Base-by-base conservation (phyloP, 1,140 invertebrate species). In the Holcopasites calliopsidis region DNA sequence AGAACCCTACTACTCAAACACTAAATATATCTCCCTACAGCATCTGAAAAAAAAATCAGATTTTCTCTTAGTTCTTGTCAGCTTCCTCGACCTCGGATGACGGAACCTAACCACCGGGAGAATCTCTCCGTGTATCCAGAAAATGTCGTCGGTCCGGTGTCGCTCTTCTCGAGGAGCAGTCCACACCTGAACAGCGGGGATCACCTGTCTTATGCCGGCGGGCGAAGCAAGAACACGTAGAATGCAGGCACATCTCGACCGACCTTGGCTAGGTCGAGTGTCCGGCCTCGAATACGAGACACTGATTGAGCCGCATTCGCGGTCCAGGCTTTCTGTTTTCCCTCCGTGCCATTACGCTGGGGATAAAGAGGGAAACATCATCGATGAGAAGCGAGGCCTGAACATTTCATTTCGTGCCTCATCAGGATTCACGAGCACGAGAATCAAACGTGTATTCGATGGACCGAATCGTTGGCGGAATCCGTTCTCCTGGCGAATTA, bases 181-280 rank as follows among this genome's bases (percentile, higher is more conserved):
- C 61, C 35, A 76, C 70, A 74, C 75, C 72, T 76, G 60, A 81
- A 77, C 78, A 73, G 75, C 52, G 84, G 79, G 78, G 77, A 89
- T 90, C 86, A 87, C 85, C 87, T 88, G 87, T 62, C 72, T 77
- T 72, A 68, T 65, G 66, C 52, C 68, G 50, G 44, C 73, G 78
- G 84, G 87, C 88, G 88, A 87, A 69, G 80, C 88, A 91, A 91
- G 89, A 91, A 91, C 88, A 90, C 71, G 90, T 90, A 90, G 90
- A 91, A 90, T 91, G 90, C 87, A 85, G 82, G 86, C 82, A 80
- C 82, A 79, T 84, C 69, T 83, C 55, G 82, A 64, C 57, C 87
- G 90, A 90, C 89, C 90, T 91, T 91, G 89, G 85, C 88, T 90
- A 91, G 89, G 90, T 90, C 90, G 89, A 89, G 85, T 84, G 83